Evolutionary conservation across 2,888 invertebrate genomes (phyloP).

Genomic region (Dasysyrphus albostriatus): DNA sequence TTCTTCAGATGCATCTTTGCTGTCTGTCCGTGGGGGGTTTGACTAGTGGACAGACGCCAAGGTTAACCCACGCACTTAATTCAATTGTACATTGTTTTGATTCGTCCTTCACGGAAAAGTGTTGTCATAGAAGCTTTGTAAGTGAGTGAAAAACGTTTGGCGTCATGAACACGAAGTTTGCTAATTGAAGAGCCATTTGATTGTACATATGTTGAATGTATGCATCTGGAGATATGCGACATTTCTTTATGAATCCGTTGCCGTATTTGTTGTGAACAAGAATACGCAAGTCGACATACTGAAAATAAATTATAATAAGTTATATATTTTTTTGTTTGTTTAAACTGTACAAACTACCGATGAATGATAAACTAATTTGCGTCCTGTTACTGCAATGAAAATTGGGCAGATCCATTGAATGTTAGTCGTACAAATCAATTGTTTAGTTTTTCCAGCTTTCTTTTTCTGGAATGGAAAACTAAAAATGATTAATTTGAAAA

Average conservation of each 20-base stretch:
- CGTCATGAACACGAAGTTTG: slow-evolving; percentile 96
- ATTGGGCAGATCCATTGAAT: no score
- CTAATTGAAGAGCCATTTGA: slow-evolving; percentile 97
- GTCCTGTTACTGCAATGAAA: no score
- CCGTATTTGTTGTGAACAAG: slow-evolving; percentile 94
- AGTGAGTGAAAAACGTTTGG: no score
- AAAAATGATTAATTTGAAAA: no score
- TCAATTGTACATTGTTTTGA: slow-evolving; percentile 98
- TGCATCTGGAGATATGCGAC: slow-evolving; percentile 98
- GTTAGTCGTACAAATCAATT: no score
- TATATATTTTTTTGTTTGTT: no score
- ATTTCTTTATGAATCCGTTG: slow-evolving; percentile 97
- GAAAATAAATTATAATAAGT: background rate
- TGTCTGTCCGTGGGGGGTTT: slow-evolving; percentile 99
- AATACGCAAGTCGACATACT: slow-evolving; percentile 95
- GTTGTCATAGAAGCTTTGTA: slow-evolving; percentile 99
- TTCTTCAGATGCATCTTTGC: slow-evolving; percentile 93
- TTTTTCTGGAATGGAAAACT: no score
- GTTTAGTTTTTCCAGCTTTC: no score
- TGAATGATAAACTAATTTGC: no score
- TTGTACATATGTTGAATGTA: no score
- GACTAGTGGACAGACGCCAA: slow-evolving; percentile 98
- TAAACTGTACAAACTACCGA: no score
- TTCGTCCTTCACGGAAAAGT: slow-evolving; percentile 97
- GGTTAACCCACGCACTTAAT: slow-evolving; percentile 97